phyloP scores from a whole-genome alignment of 1,140 invertebrate species.

The Drosophila grimshawi region DNA sequence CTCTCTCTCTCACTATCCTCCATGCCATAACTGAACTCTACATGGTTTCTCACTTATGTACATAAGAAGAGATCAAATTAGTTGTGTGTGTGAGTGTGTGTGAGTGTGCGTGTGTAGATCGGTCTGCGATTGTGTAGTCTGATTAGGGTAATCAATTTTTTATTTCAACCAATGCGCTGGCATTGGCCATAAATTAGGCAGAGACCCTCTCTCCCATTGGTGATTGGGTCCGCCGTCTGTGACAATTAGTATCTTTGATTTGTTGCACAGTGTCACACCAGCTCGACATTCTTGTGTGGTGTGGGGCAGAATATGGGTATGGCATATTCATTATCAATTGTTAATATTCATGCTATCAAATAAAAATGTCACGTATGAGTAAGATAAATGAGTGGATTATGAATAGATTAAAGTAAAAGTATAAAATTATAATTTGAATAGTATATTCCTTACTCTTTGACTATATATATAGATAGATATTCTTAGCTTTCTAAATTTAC shows the following conservation, averaged over 20 bases:
- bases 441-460: no score
- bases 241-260: constrained; percentile 55
- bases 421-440: background rate
- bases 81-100: constrained; percentile 17
- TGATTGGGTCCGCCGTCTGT: constrained; percentile 1
- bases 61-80: constrained; percentile 20
- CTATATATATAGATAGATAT: no score
- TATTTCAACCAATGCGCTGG: constrained; percentile 71
- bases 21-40: constrained; percentile 46
- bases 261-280: background rate
- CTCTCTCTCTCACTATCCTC: background rate
- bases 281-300: no score
- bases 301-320: background rate
- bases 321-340: constrained; percentile 37
- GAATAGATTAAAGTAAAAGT: background rate
- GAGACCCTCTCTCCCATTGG: constrained; percentile 63
- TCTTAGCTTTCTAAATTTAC: no score
- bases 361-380: constrained; percentile 16
- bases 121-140: constrained; percentile 51
- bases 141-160: constrained; percentile 78
- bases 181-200: constrained; percentile 65
- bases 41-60: constrained; percentile 76
- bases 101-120: constrained; percentile 30
- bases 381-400: constrained; percentile 18
- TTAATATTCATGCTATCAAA: constrained; percentile 27